phyloP scores from a whole-genome alignment of 2,888 invertebrate species.

The Aphidius colemani region DNA sequence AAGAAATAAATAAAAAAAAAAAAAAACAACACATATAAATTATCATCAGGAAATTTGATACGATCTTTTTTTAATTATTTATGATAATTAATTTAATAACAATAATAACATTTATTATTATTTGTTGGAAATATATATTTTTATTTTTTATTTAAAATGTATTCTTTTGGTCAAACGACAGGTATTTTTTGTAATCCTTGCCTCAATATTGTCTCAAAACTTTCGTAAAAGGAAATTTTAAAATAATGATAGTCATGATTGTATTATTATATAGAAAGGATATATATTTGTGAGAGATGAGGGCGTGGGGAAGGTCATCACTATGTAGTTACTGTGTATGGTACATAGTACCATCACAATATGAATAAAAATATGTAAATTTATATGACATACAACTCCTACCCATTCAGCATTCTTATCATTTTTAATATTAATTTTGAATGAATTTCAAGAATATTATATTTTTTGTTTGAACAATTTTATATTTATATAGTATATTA shows the following conservation, averaged over 20 bases:
- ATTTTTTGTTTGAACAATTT: too few species aligned
- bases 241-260: too few species aligned
- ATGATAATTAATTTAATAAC: constrained; percentile 15
- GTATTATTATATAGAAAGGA: not conserved
- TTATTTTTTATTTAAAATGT: too few species aligned
- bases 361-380: constrained; percentile 3
- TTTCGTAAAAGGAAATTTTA: too few species aligned
- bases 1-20: not conserved
- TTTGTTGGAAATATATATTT: too few species aligned
- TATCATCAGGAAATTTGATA: not conserved
- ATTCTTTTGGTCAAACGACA: not conserved
- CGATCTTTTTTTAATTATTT: constrained; percentile 9
- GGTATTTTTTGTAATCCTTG: not conserved
- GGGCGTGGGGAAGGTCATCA: constrained; percentile 37
- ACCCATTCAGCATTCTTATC: not conserved
- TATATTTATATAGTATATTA: too few species aligned
- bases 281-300: constrained; percentile 21
- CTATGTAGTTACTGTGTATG: constrained; percentile 26
- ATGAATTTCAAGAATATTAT: too few species aligned
- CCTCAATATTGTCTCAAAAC: not conserved
- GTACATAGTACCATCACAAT: constrained; percentile 34
- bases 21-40: not conserved
- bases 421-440: too few species aligned
- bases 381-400: too few species aligned
- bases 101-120: too few species aligned